Evolutionary conservation across 2,797 vertebrate genomes (phyloP).

Genomic region (Hippoglossus hippoglossus): DNA sequence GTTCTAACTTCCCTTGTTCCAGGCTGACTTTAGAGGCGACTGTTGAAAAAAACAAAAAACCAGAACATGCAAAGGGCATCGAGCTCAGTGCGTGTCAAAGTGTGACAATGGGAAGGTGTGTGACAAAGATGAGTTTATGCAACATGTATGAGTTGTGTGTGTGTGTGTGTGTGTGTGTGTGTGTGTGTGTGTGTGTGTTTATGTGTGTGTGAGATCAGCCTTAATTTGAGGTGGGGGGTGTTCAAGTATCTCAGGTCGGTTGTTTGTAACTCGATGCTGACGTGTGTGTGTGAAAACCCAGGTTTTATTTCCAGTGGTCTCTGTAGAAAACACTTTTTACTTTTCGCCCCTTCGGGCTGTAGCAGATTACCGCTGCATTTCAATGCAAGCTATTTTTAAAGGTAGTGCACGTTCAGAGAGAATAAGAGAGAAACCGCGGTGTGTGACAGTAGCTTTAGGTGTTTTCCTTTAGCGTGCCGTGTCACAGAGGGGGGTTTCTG

Average conservation of each 20-base stretch:
- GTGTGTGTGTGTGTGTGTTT: conserved; percentile 3
- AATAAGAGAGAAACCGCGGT: conserved; percentile 14
- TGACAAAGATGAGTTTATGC: conserved; percentile 26
- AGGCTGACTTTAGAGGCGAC: conserved; percentile 3
- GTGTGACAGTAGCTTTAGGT: conserved; percentile 58
- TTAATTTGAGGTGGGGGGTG: conserved; percentile 63
- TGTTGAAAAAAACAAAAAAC: conserved; percentile 15
- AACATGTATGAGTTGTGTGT: conserved; percentile 2
- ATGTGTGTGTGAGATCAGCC: conserved; percentile 32
- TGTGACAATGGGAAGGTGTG: conserved; percentile 38
- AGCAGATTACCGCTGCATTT: conserved; percentile 42
- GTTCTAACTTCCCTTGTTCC: conserved; percentile 38
- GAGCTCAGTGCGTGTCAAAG: conserved; percentile 24
- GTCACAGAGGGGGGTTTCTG: conserved; percentile 61
- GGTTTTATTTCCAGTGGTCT: conserved; percentile 30
- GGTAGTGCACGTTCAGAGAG: conserved; percentile 8
- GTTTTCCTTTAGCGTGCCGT: conserved; percentile 61
- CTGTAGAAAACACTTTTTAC: background rate
- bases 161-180: conserved; percentile 13
- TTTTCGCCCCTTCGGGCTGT: conserved; percentile 20
- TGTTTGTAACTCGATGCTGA: conserved; percentile 57
- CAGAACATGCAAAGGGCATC: conserved; percentile 44
- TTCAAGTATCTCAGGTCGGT: conserved; percentile 57
- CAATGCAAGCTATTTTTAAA: conserved; percentile 46
- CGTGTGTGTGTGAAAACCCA: conserved; percentile 20